These are phyloP conservation scores for Amitus sp. DNA, from an alignment of 2,888 invertebrate species.

Conservation along the genomic window DNA sequence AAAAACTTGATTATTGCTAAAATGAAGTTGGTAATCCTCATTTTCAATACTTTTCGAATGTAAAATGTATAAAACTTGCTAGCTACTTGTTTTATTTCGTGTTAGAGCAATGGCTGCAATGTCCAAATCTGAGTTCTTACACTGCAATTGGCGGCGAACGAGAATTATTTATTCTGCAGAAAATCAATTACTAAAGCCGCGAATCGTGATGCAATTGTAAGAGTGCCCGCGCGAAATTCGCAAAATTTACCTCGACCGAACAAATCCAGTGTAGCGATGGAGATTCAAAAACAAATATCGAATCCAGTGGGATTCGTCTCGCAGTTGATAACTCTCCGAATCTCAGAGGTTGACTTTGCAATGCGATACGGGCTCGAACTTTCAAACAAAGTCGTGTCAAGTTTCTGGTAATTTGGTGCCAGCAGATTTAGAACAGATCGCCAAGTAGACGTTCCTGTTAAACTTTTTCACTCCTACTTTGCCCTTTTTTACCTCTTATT, in stretches of 20 bases:
- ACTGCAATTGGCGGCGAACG: too few relatives aligned
- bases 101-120: too few relatives aligned
- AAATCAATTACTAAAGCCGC: too few relatives aligned
- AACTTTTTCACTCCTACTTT: constrained; percentile 14
- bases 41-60: too few relatives aligned
- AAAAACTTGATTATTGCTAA: too few relatives aligned
- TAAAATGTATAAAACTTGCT: too few relatives aligned
- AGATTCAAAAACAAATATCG: constrained; percentile 27
- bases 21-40: too few relatives aligned
- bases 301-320: constrained; percentile 10
- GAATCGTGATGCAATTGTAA: too few relatives aligned
- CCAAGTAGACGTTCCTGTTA: constrained; percentile 3
- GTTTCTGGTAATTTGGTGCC: constrained; percentile 44
- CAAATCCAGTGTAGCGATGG: constrained; percentile 27
- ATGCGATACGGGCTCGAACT: constrained; percentile 42
- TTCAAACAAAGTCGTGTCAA: constrained; percentile 37
- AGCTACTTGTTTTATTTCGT: too few relatives aligned
- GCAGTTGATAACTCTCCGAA: constrained; percentile 17
- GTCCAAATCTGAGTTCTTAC: too few relatives aligned
- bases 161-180: too few relatives aligned
- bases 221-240: constrained; percentile 29
- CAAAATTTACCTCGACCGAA: constrained; percentile 29
- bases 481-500: too few relatives aligned
- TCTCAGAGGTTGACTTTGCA: constrained; percentile 38
- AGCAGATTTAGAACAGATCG: constrained; percentile 28